Percentiles rank a stretch among this genome's conserved stretches.
Evolutionary conservation across 2,113 vertebrate genomes (phyloP).

Genomic region (Recurvirostra avosetta): DNA sequence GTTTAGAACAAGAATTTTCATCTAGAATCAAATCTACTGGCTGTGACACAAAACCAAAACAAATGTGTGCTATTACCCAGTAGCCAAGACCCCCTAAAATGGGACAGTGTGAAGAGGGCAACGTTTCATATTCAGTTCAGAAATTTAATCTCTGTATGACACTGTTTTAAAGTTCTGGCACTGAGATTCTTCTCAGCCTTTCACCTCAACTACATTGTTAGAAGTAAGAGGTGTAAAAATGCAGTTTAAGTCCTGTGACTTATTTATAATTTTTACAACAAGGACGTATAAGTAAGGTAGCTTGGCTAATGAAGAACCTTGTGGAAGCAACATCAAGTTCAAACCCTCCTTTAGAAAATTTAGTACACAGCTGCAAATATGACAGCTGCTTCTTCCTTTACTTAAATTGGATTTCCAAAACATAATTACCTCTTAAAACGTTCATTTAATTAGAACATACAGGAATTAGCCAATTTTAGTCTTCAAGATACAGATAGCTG

Average conservation of each 20-base stretch:
- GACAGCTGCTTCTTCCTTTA: neutral
- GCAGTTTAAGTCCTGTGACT: neutral
- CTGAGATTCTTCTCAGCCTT: neutral
- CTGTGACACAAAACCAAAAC: neutral
- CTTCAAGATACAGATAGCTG: neutral
- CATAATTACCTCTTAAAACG: neutral
- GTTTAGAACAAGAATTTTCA: neutral
- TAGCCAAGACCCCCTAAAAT: neutral
- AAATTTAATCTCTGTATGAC: neutral
- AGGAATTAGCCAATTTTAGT: neutral
- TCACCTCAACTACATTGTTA: neutral
- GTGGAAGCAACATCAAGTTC: neutral
- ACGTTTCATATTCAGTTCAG: neutral
- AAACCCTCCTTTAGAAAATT: neutral
- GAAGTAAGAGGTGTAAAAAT: neutral
- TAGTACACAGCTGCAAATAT: neutral
- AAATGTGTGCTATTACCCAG: fast-evolving
- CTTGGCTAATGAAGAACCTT: neutral
- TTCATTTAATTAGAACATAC: neutral
- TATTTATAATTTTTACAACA: too few species aligned
- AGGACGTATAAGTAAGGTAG: neutral
- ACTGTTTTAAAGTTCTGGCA: neutral
- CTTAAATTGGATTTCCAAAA: neutral
- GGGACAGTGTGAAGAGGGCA: neutral
- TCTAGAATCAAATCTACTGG: neutral